A percentile compares a stretch with the other conserved stretches of the same genome.
phyloP scores from a whole-genome alignment of 2,797 vertebrate genomes.

The Sebastes goodei region DNA sequence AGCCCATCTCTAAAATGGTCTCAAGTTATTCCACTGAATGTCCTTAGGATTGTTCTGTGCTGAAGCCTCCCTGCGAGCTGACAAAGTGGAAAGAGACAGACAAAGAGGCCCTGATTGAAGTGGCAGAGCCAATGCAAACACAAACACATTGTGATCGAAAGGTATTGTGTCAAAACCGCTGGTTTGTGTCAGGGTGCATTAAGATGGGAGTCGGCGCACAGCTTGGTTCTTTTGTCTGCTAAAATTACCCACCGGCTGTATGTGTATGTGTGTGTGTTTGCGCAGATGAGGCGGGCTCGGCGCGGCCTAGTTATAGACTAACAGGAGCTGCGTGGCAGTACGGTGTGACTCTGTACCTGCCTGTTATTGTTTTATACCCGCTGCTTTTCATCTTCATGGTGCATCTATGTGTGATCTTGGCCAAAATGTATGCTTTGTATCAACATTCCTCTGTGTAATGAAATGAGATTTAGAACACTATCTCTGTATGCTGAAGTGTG shows the following conservation, averaged over 20 bases:
- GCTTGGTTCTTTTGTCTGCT: constrained; percentile 60
- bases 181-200: constrained; percentile 63
- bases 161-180: constrained; percentile 57
- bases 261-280: not conserved
- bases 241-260: constrained; percentile 56
- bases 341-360: constrained; percentile 20
- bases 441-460: not conserved
- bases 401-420: not conserved
- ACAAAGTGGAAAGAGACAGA: constrained; percentile 47
- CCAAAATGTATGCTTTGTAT: not conserved
- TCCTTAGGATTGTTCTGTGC: constrained; percentile 40
- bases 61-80: constrained; percentile 19
- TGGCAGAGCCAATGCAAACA: constrained; percentile 50
- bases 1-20: constrained; percentile 13
- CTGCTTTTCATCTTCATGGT: constrained; percentile 10
- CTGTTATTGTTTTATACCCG: constrained; percentile 36
- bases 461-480: constrained; percentile 13
- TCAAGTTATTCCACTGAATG: constrained; percentile 33
- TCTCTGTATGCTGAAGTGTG: not conserved
- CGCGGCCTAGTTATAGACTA: constrained; percentile 27
- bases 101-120: constrained; percentile 74
- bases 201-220: constrained; percentile 49
- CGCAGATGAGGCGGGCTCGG: not conserved
- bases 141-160: constrained; percentile 64
- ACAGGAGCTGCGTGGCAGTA: constrained; percentile 13